Evolutionary conservation across 2,113 vertebrate genomes (phyloP).

Genomic region (Oriolus oriolus): DNA sequence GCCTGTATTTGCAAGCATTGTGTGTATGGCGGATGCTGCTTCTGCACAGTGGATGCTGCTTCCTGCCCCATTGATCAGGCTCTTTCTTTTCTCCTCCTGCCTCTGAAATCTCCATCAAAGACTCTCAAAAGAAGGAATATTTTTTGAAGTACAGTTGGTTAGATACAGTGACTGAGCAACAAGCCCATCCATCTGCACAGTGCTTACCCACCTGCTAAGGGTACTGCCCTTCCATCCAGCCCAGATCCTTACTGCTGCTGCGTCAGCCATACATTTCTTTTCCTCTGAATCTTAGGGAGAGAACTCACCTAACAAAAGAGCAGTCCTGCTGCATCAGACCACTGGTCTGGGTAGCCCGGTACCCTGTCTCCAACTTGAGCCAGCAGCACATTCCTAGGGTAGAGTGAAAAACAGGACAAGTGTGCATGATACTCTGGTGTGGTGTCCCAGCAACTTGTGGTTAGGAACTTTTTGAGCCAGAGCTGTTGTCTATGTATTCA

Average conservation of each 20-base stretch:
- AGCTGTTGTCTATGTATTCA: neutral
- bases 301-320: neutral
- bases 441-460: neutral
- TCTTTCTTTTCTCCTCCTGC: neutral
- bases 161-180: neutral
- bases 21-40: neutral
- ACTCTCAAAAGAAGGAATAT: neutral
- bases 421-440: neutral
- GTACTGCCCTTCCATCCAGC: neutral
- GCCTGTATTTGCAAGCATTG: neutral
- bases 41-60: neutral
- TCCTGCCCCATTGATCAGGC: neutral
- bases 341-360: neutral
- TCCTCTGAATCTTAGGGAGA: neutral
- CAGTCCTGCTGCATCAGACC: neutral
- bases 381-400: neutral
- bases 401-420: neutral
- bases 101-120: neutral
- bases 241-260: neutral
- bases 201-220: neutral
- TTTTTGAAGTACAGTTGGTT: neutral
- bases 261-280: neutral
- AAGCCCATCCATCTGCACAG: neutral
- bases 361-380: neutral
- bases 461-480: neutral